A percentile compares a stretch with the other conserved stretches of the same genome.
These are phyloP conservation scores for Otolemur garnettii DNA, from an alignment of 2,113 vertebrate species.

Conservation along the genomic window DNA sequence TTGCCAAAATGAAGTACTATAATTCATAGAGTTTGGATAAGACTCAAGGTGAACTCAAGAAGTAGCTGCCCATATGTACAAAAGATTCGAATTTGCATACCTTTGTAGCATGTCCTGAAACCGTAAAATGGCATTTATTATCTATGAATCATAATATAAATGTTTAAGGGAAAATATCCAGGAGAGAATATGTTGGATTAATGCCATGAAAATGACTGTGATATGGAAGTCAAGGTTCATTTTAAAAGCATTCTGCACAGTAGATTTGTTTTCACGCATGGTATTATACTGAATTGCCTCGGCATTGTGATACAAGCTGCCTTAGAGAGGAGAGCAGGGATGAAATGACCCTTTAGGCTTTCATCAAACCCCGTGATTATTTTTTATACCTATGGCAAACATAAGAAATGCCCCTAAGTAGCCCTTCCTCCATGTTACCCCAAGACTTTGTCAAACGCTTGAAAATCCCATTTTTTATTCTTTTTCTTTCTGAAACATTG, in stretches of 20 bases:
- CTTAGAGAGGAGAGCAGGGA: conserved; percentile 1
- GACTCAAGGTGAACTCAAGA: conserved; percentile 51
- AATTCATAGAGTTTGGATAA: background rate
- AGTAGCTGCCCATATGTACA: background rate
- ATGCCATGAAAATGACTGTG: background rate
- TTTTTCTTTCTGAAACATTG: background rate
- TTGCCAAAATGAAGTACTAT: conserved; percentile 43
- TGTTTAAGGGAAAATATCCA: background rate
- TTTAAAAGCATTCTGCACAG: conserved; percentile 55
- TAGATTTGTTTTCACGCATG: conserved; percentile 49
- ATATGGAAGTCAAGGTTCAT: conserved; percentile 48
- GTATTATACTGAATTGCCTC: conserved; percentile 56
- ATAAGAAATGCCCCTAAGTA: background rate
- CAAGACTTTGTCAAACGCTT: conserved; percentile 28
- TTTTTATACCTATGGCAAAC: background rate
- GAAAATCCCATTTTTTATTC: background rate
- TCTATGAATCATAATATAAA: background rate
- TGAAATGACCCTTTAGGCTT: conserved; percentile 52
- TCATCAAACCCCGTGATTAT: conserved; percentile 52
- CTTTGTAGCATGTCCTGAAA: background rate
- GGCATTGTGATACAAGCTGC: background rate
- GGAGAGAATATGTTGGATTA: background rate
- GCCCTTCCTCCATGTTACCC: background rate
- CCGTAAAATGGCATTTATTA: conserved; percentile 43
- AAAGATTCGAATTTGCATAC: conserved; percentile 32